Evolutionary conservation across 2,113 vertebrate genomes (phyloP).

Genomic region (Chaetops frenatus): DNA sequence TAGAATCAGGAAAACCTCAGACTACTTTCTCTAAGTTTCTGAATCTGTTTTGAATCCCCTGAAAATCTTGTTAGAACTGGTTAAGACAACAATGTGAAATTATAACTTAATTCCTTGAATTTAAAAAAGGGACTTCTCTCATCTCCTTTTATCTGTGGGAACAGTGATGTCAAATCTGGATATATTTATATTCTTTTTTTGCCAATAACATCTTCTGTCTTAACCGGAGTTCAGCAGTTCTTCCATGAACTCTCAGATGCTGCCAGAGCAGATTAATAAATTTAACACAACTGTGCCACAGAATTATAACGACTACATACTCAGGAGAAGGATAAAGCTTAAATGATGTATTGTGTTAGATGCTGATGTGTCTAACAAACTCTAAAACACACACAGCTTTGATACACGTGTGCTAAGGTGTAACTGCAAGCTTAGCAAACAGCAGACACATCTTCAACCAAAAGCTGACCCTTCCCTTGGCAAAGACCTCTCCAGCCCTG

Average conservation of each 20-base stretch:
- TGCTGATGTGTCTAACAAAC: neutral
- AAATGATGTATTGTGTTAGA: neutral
- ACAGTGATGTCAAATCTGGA: neutral
- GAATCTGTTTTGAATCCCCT: neutral
- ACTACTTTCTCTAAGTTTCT: neutral
- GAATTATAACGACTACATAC: neutral
- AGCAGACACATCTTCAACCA: neutral
- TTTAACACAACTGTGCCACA: neutral
- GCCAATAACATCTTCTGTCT: neutral
- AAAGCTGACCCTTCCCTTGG: neutral
- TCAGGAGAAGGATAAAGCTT: neutral
- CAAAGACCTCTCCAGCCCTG: neutral
- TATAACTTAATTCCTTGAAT: neutral
- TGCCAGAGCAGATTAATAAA: neutral
- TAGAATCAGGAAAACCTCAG: neutral
- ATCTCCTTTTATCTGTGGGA: neutral
- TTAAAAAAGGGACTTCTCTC: neutral
- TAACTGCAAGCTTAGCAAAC: neutral
- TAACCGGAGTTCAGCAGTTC: neutral
- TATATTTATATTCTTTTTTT: neutral
- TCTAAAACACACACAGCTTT: neutral
- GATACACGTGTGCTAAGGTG: no score
- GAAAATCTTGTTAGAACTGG: neutral
- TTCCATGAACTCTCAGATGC: neutral
- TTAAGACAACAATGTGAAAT: neutral